Evolutionary conservation across 1,140 invertebrate species (phyloP), one percentile per base, ranked within the genome.

Genomic region (Drosophila baimaii): DNA sequence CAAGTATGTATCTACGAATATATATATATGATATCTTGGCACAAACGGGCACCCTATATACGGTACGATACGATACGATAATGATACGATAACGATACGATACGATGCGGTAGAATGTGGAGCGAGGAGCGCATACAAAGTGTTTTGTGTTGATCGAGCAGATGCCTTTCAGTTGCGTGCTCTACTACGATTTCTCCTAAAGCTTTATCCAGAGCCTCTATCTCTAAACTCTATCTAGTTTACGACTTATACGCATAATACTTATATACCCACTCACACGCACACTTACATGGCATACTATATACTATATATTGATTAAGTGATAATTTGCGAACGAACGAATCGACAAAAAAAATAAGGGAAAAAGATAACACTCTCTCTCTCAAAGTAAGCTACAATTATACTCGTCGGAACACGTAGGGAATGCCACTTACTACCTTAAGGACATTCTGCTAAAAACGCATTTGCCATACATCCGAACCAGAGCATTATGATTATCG

Each of bases 261-360:
- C 77, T 68, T 86, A 81, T 85, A 85, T 86, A 86, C 65, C 59
- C 44, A 49, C 44, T 68, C 72, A 76, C 79, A 86, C 66, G 78
- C 79, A 80, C 77, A 88, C 79, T 73, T 70, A 79, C 83, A 88
- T 82, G 65, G 82, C 82, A 86, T 84, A 84, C 65, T 68, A 84
- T 61, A 63, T 72, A 78, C 41, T 72, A 77, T 86, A 88, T 80
- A 88, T 83, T 83, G 64, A 88, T 88, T 88, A 88, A 88, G 83
- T 88, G 77, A 89, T 88, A 83, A 88, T 88, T 88, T 88, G 83
- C 83, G 61, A 75, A 69, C 46, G 52, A 79, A 71, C 68, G 39
- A 54, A 73, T 58, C 54, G 57, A 64, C 31, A 17, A 15, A 51
- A 33, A 5, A 19, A 0, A n/a, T n/a, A 15, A 37, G 6, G 6